A percentile compares a stretch with the other conserved stretches of the same genome.
phyloP scores from a whole-genome alignment of 2,113 vertebrate species.

The Anguilla rostrata region DNA sequence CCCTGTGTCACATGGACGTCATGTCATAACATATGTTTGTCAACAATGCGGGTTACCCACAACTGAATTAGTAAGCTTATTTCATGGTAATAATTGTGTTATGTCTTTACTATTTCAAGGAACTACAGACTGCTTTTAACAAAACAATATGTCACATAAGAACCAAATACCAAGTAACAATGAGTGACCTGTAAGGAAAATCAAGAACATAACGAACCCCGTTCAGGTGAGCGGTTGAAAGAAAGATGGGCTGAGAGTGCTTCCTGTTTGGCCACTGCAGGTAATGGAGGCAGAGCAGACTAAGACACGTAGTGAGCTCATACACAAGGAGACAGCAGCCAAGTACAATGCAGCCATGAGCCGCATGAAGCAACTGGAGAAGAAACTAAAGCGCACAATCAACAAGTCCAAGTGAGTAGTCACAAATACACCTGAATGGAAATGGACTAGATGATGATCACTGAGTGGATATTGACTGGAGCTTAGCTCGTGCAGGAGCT shows the following conservation, averaged over 20 bases:
- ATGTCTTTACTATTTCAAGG: not conserved
- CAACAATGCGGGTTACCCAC: not conserved
- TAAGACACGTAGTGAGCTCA: slow-evolving; percentile 86
- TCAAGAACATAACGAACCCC: not conserved
- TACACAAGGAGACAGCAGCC: slow-evolving; percentile 91
- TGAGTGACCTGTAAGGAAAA: not conserved
- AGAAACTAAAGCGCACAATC: slow-evolving; percentile 94
- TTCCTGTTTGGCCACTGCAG: slow-evolving; percentile 59
- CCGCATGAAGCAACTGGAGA: slow-evolving; percentile 95
- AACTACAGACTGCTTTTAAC: not conserved
- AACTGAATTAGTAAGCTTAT: not conserved
- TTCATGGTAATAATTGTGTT: not conserved
- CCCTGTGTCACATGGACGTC: not conserved
- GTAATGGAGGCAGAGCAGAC: slow-evolving; percentile 96
- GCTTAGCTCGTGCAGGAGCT: not conserved
- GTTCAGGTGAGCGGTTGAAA: not conserved
- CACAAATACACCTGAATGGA: not conserved
- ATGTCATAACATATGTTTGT: not conserved
- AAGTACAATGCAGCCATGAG: slow-evolving; percentile 87
- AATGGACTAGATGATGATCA: not conserved
- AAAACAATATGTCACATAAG: not conserved
- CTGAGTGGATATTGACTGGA: not conserved
- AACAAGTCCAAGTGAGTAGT: slow-evolving; percentile 90
- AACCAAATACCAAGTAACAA: not conserved
- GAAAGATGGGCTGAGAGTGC: not conserved